Conservation (phyloP, 2,113 vertebrate species). For the Martes martes region DNA sequence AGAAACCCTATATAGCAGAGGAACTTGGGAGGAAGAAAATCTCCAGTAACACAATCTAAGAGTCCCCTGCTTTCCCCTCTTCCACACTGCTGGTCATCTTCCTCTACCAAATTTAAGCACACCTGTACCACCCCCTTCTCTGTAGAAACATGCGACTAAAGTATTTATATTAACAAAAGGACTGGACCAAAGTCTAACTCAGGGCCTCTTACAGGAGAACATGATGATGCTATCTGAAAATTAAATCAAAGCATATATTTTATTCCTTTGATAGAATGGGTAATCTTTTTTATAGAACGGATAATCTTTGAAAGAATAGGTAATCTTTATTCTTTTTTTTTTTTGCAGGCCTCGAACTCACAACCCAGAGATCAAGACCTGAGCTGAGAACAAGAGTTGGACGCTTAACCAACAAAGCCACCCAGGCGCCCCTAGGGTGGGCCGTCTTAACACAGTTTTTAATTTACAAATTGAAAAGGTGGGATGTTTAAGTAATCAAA, state of each 20-base stretch:
- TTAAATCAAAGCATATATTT: background rate
- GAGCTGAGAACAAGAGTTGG: background rate
- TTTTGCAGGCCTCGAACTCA: background rate
- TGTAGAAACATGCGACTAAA: background rate
- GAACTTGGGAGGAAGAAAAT: background rate
- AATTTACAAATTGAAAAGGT: background rate
- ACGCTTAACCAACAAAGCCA: background rate
- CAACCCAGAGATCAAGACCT: background rate
- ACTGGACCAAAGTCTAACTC: background rate
- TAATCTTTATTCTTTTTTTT: background rate
- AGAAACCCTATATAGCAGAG: background rate
- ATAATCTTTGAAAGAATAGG: background rate
- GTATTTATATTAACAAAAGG: background rate
- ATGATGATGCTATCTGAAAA: constrained; percentile 11
- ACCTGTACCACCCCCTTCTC: background rate
- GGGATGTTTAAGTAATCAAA: background rate
- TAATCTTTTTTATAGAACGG: background rate
- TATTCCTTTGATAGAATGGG: background rate
- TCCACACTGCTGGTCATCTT: background rate
- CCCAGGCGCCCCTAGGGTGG: background rate
- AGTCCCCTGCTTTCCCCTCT: no score
- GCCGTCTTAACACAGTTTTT: background rate
- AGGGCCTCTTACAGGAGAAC: background rate
- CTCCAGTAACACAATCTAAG: background rate
- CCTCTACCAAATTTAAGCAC: background rate